Conservation (phyloP, 2,113 vertebrate genomes). For the Saccopteryx leptura region DNA sequence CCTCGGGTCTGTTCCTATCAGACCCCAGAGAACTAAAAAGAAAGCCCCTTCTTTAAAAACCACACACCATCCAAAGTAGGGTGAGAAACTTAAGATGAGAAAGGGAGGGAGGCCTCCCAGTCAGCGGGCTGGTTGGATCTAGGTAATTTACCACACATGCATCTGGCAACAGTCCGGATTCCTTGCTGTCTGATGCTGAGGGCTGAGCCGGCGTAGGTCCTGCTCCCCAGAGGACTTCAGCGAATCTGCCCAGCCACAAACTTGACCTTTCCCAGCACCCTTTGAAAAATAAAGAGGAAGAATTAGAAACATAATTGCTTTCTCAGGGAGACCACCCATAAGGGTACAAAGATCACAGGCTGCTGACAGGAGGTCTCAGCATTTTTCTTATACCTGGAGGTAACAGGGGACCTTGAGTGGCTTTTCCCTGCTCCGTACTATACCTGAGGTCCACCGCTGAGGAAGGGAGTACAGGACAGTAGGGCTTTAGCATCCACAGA, state of each 20-base stretch:
- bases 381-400: background rate
- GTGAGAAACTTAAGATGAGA: conserved; percentile 30
- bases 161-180: conserved; percentile 61
- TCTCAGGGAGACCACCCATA: background rate
- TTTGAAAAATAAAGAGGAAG: conserved; percentile 69
- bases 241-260: conserved; percentile 68
- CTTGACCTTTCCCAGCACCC: conserved; percentile 77
- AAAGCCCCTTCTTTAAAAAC: conserved; percentile 76
- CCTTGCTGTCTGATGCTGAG: conserved; percentile 47
- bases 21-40: conserved; percentile 78
- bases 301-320: conserved; percentile 17
- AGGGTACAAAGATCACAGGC: background rate
- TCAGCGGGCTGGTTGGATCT: background rate
- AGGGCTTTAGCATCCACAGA: too few species aligned
- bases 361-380: background rate
- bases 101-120: background rate
- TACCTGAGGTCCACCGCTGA: background rate
- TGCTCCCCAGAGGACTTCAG: background rate
- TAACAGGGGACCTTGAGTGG: fast-evolving
- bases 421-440: background rate
- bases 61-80: conserved; percentile 62
- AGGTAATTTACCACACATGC: conserved; percentile 37
- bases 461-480: background rate
- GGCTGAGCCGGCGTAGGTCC: conserved; percentile 60
- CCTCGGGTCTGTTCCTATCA: conserved; percentile 67